Base-by-base conservation (phyloP, 2,797 vertebrate species). In the Myotis findleyi region DNA sequence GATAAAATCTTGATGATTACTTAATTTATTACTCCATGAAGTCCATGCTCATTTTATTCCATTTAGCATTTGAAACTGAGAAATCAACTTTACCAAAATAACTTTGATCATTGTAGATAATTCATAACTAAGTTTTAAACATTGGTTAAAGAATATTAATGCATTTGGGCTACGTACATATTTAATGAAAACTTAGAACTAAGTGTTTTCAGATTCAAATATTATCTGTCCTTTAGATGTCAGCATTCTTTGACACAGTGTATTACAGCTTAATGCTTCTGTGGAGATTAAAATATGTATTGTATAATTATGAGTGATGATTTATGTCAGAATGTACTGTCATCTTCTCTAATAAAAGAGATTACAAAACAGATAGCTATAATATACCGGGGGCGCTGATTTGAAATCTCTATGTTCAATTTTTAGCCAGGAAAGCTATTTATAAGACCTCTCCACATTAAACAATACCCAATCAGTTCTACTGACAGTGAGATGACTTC, bases 11-110 rank as follows among this genome's bases (percentile, higher is more conserved):
- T 38, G 94, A 96, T 92, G 72, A 91, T 93, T 85, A 96, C 85
- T 94, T 96, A 90, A 96, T 96, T 97, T 95, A 95, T 92, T 96
- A 96, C 97, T 97, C 92, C 77, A 91, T 96, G 66, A 95, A 90
- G 57, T 7, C 57, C 41, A 73, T 55, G 6, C 47, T 96, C 73
- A 94, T 89, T 93, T 96, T 64, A 88, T 86, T 86, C 30, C 85
- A 95, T 87, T 96, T 97, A 82, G 89, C 69, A 94, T 92, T 93
- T 92, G 89, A 95, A 95, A 96, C 86, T 87, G 95, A 91, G 68
- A 97, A 91, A 87, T 64, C 55, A 97, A 64, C 87, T 95, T 93
- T 92, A 89, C 47, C 36, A 41, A 80, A 97, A 97, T 95, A 96
- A 93, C 79, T 94, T 91, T 72, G 36, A 88, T 94, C 92, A 71